Evolutionary conservation across 2,797 vertebrate species (phyloP), one percentile per base, ranked within the genome.

Genomic region (Notoglanidium macrostoma): DNA sequence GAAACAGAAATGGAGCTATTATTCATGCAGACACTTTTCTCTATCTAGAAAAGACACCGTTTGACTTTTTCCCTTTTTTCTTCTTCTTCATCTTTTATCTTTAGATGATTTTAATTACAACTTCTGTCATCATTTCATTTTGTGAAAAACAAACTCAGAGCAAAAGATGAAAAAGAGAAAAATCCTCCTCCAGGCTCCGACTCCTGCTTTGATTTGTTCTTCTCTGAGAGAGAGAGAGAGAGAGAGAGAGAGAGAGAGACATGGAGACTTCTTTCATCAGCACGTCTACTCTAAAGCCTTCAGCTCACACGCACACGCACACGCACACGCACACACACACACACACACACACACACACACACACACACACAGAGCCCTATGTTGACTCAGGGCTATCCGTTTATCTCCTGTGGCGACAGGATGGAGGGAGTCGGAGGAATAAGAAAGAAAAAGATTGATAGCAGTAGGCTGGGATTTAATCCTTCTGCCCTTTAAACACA

Each of bases 71-170:
- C 23, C n/a, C 49, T 40, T 4, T 9, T 6, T 5, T 26, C 10
- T 14, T 59, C 19, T 61, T 67, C n/a, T 2, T 54, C n/a, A 35
- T 32, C 44, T 67, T 91, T 93, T 94, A 94, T 94, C 94, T 94
- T 94, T 93, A 93, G 93, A 96, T 95, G 95, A 93, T 93, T 94
- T 95, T 96, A 96, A 96, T 96, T 96, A 95, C 93, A 95, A 94
- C 92, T 92, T 94, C 91, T 92, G 91, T 92, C 92, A 92, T 44
- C 93, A 94, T 93, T 92, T 92, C 94, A 93, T 89, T 79, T 65
- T 40, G 51, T 35, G n/a, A 87, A 83, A 95, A 95, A 94, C 93
- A 93, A 95, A 94, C 91, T 92, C 91, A 92, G 87, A 89, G 86
- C 55, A 90, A 85, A 73, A 93, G 90, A 94, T 94, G 92, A 95